Conservation (phyloP, 1,140 invertebrate species). For the Metaphire vulgaris region DNA sequence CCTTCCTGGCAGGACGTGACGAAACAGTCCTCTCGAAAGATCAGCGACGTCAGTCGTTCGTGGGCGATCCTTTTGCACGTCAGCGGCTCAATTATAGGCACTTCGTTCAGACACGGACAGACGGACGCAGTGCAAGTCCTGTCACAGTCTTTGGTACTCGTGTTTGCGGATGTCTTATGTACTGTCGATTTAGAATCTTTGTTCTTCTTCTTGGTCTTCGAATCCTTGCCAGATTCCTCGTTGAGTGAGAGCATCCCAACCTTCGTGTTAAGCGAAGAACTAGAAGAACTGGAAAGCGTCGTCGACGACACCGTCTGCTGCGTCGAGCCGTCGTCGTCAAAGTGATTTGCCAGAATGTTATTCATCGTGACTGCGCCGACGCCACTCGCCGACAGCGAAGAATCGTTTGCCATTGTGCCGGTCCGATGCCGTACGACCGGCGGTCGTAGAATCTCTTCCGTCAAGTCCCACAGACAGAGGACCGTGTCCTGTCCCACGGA, state of each 20-base stretch:
- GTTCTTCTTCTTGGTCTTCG: background rate
- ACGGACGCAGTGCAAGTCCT: slow-evolving; percentile 61
- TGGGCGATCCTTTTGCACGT: slow-evolving; percentile 97
- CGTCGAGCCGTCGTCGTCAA: background rate
- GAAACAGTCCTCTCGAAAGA: slow-evolving; percentile 92
- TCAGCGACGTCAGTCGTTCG: slow-evolving; percentile 85
- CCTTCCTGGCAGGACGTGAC: slow-evolving; percentile 97
- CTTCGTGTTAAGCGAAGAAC: background rate
- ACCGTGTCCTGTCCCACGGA: slow-evolving; percentile 97
- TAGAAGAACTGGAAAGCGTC: background rate
- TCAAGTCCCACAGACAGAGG: slow-evolving; percentile 96
- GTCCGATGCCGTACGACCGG: slow-evolving; percentile 39
- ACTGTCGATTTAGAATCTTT: background rate
- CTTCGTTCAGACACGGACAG: slow-evolving; percentile 91
- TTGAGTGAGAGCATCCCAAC: background rate
- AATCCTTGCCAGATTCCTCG: background rate
- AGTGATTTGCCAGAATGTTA: background rate
- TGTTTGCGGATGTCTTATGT: background rate
- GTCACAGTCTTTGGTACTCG: background rate
- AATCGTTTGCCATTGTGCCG: slow-evolving; percentile 16
- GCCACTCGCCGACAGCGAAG: background rate
- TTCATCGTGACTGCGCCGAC: background rate
- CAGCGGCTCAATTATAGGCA: slow-evolving; percentile 88
- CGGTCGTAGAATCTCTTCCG: slow-evolving; percentile 77
- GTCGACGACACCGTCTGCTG: background rate